Percentiles rank a stretch among this genome's conserved stretches.
phyloP scores from a whole-genome alignment of 2,113 vertebrate genomes.

The Siphamia tubifer region DNA sequence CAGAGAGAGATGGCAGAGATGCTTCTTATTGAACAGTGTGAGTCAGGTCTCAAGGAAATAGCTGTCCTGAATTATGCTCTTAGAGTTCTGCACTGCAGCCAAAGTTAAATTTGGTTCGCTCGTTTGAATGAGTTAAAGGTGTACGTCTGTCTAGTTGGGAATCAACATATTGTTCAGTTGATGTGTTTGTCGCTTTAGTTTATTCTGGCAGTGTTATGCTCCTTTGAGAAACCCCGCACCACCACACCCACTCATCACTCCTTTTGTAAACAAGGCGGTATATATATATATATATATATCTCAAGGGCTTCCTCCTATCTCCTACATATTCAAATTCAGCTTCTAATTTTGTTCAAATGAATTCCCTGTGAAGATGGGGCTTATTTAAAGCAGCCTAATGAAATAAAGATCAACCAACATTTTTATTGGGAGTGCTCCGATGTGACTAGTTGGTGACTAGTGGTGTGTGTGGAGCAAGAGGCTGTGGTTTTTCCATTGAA shows the following conservation, averaged over 20 bases:
- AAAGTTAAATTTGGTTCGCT: conserved; percentile 58
- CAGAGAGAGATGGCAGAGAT: conserved; percentile 19
- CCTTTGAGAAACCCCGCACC: conserved; percentile 18
- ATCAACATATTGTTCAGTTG: conserved; percentile 40
- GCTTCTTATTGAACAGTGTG: conserved; percentile 43
- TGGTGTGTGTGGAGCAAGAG: conserved; percentile 37
- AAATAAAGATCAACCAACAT: conserved; percentile 64
- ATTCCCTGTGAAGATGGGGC: conserved; percentile 58
- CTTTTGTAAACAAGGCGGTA: conserved; percentile 49
- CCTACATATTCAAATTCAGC: conserved; percentile 64
- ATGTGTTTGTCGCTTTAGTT: conserved; percentile 53
- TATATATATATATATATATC: no score
- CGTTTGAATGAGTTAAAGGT: conserved; percentile 49
- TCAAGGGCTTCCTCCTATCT: conserved; percentile 50
- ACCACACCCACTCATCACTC: neutral
- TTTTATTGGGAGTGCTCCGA: conserved; percentile 35
- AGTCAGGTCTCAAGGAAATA: conserved; percentile 48
- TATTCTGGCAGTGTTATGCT: conserved; percentile 30
- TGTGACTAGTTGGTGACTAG: conserved; percentile 47
- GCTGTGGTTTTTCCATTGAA: conserved; percentile 66
- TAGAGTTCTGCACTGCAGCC: conserved; percentile 61
- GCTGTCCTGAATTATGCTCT: conserved; percentile 55
- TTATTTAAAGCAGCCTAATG: conserved; percentile 54
- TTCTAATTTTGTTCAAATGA: conserved; percentile 66
- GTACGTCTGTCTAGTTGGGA: conserved; percentile 14